Evolutionary conservation across 2,113 vertebrate species (phyloP), one percentile per base, ranked within the genome.

Genomic region (Rhinogobius similis): DNA sequence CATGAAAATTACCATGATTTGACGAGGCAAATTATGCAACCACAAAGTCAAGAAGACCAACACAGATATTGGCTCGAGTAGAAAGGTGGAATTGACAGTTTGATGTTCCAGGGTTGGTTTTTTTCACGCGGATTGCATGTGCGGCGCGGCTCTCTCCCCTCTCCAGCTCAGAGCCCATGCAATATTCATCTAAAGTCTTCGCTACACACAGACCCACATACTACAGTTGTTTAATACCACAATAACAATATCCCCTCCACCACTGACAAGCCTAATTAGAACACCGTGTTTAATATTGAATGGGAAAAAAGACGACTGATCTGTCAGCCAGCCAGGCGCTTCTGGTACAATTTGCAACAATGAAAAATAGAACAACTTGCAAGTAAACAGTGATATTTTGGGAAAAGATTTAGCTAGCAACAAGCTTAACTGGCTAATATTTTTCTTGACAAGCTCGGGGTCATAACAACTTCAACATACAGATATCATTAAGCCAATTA

Each of bases 151-250:
- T 53, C 21, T 53, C 21, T n/a, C 64, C 27, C 62, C 24, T 3
- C 64, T 39, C 63, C 48, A 6, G 56, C 61, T 72, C 71, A 16
- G 66, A 27, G 55, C 29, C 38, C 72, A 75, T 85, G 65, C 67
- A 85, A 80, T 78, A 85, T 86, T 83, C 64, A 85, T 82, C 74
- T 26, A 39, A 83, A 58, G 36, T 59, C 20, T 18, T 41, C 10
- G 11, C 41, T 16, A 24, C 68, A 73, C 68, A 46, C 72, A 29
- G 1, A 38, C 41, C 61, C 62, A 73, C 66, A 50, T 20, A 39
- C 44, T 55, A 69, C 83, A 80, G 77, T 79, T 86, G 82, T 71
- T 82, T 73, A 72, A 75, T 69, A 66, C 50, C 43, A 79, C 20
- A 43, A 16, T 76, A 75, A 55, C 69, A 72, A 64, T 62, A 63